Conservation (phyloP, 2,888 invertebrate genomes). For the Drosophila buzzatii region DNA sequence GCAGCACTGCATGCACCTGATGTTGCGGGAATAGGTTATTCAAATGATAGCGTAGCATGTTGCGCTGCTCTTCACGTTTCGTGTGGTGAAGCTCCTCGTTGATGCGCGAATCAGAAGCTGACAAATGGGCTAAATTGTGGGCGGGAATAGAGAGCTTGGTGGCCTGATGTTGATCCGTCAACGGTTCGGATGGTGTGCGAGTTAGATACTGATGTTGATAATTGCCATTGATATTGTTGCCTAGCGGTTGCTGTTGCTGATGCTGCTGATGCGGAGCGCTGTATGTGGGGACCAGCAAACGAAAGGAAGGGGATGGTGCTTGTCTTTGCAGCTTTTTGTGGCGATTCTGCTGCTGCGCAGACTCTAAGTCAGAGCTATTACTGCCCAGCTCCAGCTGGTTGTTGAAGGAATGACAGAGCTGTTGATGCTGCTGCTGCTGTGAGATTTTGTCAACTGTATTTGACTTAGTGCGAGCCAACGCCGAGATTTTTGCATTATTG, state of each 20-base stretch:
- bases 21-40: slow-evolving; percentile 96
- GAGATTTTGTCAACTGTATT: slow-evolving; percentile 70
- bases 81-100: slow-evolving; percentile 66
- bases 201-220: slow-evolving; percentile 70
- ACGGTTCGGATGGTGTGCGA: slow-evolving; percentile 70
- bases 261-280: slow-evolving; percentile 45
- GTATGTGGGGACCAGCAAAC: slow-evolving; percentile 59
- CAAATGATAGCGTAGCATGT: slow-evolving; percentile 93
- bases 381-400: slow-evolving; percentile 57
- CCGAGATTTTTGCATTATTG: slow-evolving; percentile 54
- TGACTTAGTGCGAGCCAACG: slow-evolving; percentile 69
- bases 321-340: slow-evolving; percentile 72
- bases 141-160: slow-evolving; percentile 57
- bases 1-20: slow-evolving; percentile 95
- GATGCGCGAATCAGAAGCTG: slow-evolving; percentile 70
- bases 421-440: slow-evolving; percentile 47
- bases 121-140: slow-evolving; percentile 64
- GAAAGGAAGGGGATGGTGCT: slow-evolving; percentile 55
- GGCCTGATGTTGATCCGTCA: slow-evolving; percentile 60
- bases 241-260: slow-evolving; percentile 9
- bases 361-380: slow-evolving; percentile 51
- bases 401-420: slow-evolving; percentile 61
- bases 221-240: slow-evolving; percentile 26
- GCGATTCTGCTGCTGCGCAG: slow-evolving; percentile 61
- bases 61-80: slow-evolving; percentile 88